phyloP scores from a whole-genome alignment of 2,113 vertebrate genomes.

The Mormyrus lacerda region DNA sequence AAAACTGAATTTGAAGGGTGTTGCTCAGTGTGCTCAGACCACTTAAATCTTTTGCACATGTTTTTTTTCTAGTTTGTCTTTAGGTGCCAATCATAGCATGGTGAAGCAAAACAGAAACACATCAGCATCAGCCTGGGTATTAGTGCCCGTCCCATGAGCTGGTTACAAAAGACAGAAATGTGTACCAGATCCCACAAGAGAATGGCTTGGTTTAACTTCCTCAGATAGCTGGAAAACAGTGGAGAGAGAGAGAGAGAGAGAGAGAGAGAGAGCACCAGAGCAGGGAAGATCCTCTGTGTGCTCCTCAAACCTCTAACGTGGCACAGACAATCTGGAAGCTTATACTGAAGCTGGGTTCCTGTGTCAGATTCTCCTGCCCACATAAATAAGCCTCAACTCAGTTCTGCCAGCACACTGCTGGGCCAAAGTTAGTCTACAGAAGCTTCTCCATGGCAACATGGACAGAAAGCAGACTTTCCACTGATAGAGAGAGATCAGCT shows the following conservation, averaged over 20 bases:
- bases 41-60: constrained; percentile 6
- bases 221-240: background rate
- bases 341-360: constrained; percentile 41
- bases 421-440: background rate
- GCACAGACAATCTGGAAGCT: constrained; percentile 52
- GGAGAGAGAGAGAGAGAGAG: background rate
- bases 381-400: constrained; percentile 60
- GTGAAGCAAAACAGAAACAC: background rate
- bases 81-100: background rate
- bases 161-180: background rate
- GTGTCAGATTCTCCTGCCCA: constrained; percentile 50
- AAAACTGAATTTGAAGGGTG: constrained; percentile 10
- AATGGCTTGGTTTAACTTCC: background rate
- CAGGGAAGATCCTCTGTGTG: constrained; percentile 50
- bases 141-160: background rate
- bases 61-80: constrained; percentile 14
- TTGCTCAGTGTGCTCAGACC: background rate
- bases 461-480: background rate
- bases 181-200: background rate
- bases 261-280: constrained; percentile 26
- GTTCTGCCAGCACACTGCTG: constrained; percentile 37
- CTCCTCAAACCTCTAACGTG: constrained; percentile 44
- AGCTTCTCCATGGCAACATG: background rate
- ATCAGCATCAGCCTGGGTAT: background rate
- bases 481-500: background rate